Evolutionary conservation across 2,888 invertebrate genomes (phyloP), one percentile per base, ranked within the genome.

Genomic region (Dicranocentrus wangi): DNA sequence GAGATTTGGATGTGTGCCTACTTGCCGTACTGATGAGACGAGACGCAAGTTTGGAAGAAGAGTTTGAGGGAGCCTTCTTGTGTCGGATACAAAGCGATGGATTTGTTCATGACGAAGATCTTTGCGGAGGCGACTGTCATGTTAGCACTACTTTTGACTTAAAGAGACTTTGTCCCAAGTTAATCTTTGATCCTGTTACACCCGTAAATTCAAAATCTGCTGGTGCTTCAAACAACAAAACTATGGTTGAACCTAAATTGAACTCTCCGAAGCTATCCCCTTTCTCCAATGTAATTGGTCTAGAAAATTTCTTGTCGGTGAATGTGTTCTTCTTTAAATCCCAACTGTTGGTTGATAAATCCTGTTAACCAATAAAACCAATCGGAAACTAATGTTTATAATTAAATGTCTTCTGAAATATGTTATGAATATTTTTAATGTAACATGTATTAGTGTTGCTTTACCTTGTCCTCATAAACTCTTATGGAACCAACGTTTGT

Each of bases 401-500:
- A n/a, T n/a, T n/a, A n/a, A n/a, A n/a, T n/a, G n/a, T n/a, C n/a
- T n/a, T n/a, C n/a, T n/a, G n/a, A n/a, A n/a, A n/a, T n/a, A n/a
- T n/a, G n/a, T n/a, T n/a, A n/a, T n/a, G n/a, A n/a, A n/a, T n/a
- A n/a, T n/a, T n/a, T n/a, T n/a, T n/a, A n/a, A n/a, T n/a, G n/a
- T n/a, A n/a, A n/a, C n/a, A n/a, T n/a, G n/a, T n/a, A n/a, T n/a
- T n/a, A n/a, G n/a, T n/a, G n/a, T n/a, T n/a, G n/a, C n/a, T n/a
- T 84, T 88, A 93, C 92, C 84, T 93, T 91, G 88, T 99, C 98
- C 83, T 93, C 93, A 88, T 94, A 95, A 47, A 99, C 95, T 88
- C 93, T 93, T 82, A 98, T 95, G 0, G 96, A 97, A 0, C 99
- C 99, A 0, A 99, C 99, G 88, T 99, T 99, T 0, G 99, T 99